Evolutionary conservation across 2,888 invertebrate species (phyloP).

Genomic region (Acleris emargana): DNA sequence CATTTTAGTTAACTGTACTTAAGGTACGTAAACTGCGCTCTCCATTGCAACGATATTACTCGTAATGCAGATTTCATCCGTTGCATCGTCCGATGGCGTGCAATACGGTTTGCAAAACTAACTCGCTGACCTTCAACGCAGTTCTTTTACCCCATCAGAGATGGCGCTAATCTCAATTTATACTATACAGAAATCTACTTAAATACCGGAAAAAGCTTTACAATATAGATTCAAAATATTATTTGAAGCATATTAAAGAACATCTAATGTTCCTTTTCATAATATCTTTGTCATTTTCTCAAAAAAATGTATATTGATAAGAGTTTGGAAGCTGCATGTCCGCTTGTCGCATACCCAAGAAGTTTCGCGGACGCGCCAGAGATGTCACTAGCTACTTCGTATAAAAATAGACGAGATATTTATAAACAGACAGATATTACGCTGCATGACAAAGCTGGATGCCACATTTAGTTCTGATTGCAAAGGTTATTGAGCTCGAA

Average conservation of each 20-base stretch:
- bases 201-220: not conserved
- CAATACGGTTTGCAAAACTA: constrained; percentile 54
- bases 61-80: constrained; percentile 22
- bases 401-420: constrained; percentile 32
- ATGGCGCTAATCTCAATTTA: constrained; percentile 55
- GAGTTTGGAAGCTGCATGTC: not conserved
- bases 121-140: constrained; percentile 49
- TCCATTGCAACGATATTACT: not conserved
- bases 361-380: constrained; percentile 49
- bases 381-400: constrained; percentile 52
- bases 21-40: not conserved
- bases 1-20: too few species aligned
- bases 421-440: constrained; percentile 4
- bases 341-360: constrained; percentile 37
- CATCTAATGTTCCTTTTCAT: too few species aligned
- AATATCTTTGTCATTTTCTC: too few species aligned
- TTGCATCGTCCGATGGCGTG: constrained; percentile 47
- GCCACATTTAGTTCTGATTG: not conserved
- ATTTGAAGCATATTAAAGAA: not conserved
- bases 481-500: constrained; percentile 16
- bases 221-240: not conserved
- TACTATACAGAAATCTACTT: not conserved
- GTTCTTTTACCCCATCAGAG: constrained; percentile 61
- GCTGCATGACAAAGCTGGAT: too few species aligned
- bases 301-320: not conserved